phyloP scores from a whole-genome alignment of 2,797 vertebrate genomes.

The Liasis olivaceus region DNA sequence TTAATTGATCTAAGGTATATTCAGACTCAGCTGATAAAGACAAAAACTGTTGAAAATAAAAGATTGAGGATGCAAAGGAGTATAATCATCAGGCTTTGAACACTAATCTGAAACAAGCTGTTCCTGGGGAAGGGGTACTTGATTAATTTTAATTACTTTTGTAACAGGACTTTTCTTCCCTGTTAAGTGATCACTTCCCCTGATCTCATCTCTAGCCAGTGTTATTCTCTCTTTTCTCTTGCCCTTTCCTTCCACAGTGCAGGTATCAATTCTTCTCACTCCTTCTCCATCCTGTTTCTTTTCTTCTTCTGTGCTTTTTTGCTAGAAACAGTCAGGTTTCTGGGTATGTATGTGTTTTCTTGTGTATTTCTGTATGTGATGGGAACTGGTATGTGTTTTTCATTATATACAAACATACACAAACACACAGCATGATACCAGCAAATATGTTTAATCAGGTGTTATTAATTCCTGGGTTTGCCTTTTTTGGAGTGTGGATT shows the following conservation, averaged over 20 bases:
- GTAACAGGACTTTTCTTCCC: not conserved
- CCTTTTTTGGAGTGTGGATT: not conserved
- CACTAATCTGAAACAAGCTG: not conserved
- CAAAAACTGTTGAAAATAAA: not conserved
- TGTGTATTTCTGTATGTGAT: not conserved
- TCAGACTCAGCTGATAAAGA: not conserved
- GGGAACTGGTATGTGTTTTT: not conserved
- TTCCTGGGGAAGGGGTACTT: not conserved
- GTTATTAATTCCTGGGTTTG: not conserved
- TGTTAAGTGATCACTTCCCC: not conserved
- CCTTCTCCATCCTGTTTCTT: no score
- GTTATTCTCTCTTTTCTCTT: no score
- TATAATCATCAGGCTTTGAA: not conserved
- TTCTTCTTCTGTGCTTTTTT: no score
- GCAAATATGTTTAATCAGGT: not conserved
- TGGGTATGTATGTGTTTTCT: not conserved
- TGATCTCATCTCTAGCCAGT: not conserved
- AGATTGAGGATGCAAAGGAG: not conserved
- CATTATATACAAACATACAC: not conserved
- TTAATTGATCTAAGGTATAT: not conserved
- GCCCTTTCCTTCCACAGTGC: no score
- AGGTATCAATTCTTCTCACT: no score
- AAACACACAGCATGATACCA: not conserved
- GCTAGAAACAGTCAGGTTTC: no score
- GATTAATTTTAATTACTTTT: not conserved